Evolutionary conservation across 2,797 vertebrate genomes (phyloP), one percentile per base, ranked within the genome.

Genomic region (Synanceia verrucosa): DNA sequence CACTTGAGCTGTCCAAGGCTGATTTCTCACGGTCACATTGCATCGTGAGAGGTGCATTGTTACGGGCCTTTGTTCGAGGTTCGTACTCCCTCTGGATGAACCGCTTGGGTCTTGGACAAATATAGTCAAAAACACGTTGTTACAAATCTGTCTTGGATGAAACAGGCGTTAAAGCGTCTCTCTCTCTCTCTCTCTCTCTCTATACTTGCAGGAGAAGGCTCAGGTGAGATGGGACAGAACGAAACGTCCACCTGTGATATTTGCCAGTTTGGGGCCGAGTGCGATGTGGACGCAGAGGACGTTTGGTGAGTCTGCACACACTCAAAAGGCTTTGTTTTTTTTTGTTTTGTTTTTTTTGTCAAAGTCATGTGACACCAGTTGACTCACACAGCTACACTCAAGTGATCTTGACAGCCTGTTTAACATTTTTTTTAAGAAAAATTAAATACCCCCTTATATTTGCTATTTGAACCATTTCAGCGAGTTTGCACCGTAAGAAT

Each of bases 211-310:
- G 97, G 95, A 52, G 97, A 99, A 93, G 98, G 98, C 64, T 99
- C 98, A 12, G 96, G 97, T 23, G 97, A 99, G 93, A 96, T 95
- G 14, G 96, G 91, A 84, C 97, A 96, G 91, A 99, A 99, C 93
- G 97, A 99, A 90, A 98, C 97, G 11, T 98, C 97, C 87, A 99
- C 97, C 86, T 99, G 98, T 88, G 97, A 99, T 88, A 99, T 99
- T 88, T 99, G 98, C 92, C 97, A 99, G 92, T 99, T 99, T 65
- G 98, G 98, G 29, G 98, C 97, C 0, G 98, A 99, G 90, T 99
- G 98, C 21, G 98, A 99, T 2, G 98, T 99, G 92, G 98, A 99
- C 28, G 97, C 97, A 4, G 98, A 99, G 85, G 98, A 99, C 59
- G 97, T 99, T 77, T 99, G 98, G 98, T 99, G 94, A 93, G 94